Conservation (phyloP, 2,797 vertebrate species). For the Triplophysa yarkandensis region DNA sequence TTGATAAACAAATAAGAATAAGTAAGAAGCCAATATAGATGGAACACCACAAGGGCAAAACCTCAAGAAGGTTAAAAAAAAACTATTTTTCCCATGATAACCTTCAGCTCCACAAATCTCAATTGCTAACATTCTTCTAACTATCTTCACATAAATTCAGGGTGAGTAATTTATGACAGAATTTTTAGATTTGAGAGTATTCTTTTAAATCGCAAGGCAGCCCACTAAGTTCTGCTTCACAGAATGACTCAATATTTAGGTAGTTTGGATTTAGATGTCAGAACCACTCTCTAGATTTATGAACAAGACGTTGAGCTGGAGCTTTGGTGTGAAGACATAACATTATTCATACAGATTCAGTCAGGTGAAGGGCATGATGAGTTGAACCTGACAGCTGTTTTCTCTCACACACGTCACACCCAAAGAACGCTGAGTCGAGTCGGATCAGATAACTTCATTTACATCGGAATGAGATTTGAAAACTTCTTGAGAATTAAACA, state of each 20-base stretch:
- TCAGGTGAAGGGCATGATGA: slow-evolving; percentile 43
- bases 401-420: slow-evolving; percentile 29
- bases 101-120: no score
- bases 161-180: no score
- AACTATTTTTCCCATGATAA: no score
- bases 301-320: slow-evolving; percentile 11
- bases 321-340: slow-evolving; percentile 37
- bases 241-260: background rate
- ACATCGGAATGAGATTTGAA: slow-evolving; percentile 38
- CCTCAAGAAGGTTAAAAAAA: no score
- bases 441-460: slow-evolving; percentile 37
- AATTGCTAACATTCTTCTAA: no score
- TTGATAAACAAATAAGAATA: no score
- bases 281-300: slow-evolving; percentile 17
- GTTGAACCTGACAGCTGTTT: slow-evolving; percentile 24
- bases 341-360: slow-evolving; percentile 38
- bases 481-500: slow-evolving; percentile 37
- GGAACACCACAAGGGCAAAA: no score
- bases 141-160: no score
- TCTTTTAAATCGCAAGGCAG: no score
- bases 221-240: background rate
- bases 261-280: slow-evolving; percentile 24
- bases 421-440: slow-evolving; percentile 12
- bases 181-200: no score
- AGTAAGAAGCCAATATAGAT: no score